Evolutionary conservation across 1,140 invertebrate genomes (phyloP), one percentile per base, ranked within the genome.

Genomic region (Oryzaephilus surinamensis): DNA sequence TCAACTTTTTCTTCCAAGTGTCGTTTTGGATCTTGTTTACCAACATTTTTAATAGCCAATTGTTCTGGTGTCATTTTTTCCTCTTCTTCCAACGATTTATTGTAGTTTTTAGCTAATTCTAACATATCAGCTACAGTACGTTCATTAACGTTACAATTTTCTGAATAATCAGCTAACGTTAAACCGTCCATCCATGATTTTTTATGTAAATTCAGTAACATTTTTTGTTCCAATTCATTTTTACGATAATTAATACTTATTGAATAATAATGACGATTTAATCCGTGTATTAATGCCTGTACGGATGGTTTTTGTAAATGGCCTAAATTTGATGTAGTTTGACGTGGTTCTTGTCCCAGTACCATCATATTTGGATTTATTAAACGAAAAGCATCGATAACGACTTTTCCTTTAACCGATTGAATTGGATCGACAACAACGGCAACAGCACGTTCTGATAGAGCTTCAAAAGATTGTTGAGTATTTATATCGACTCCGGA

Each of bases 21-120:
- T 45, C 97, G 76, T 68, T 99, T 99, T n/a, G 97, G 97, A 68
- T 99, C 96, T 66, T 97, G 90, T 71, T 99, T 99, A 14, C 97
- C 97, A 26, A 99, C 96, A 72, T 99, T 99, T 63, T 99, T 99
- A 51, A 99, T 98, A 10, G 95, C 96, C 59, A 99, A 69, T 62
- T 99, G 95, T 64, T 99, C 94, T 1, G 92, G 88, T n/a, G 95
- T 99, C 93, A 99, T 97, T 62, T 97, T 97, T 62, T 99, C 95
- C 66, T 99, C 97, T 55, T 99, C 97, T 69, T 99, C 96, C 27
- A 99, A 67, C 24, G 94, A 87, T 73, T 99, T 99, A 60, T 97
- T 97, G 61, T 99, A 99, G 62, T 94, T 91, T 61, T 97, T 98
- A 4, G 96, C 94, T 43, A 99, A 67, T 37, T 97, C 92, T 14